Conservation (phyloP, 2,113 vertebrate species). For the Okapia johnstoni region DNA sequence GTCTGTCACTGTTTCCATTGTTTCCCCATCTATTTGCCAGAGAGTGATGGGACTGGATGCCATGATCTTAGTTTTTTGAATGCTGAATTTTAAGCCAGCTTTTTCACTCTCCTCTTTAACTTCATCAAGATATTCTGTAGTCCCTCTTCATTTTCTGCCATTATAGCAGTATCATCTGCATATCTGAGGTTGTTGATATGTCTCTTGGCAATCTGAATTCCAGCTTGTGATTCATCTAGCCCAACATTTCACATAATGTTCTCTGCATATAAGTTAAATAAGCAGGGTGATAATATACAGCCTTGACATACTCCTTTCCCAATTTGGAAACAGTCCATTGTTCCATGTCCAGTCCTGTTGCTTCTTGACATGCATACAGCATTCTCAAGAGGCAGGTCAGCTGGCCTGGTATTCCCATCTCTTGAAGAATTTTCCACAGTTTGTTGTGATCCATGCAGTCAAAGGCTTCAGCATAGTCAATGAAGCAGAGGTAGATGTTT, state of each 20-base stretch:
- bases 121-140: too few relatives aligned
- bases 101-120: too few relatives aligned
- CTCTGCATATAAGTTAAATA: too few relatives aligned
- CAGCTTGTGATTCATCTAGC: not conserved
- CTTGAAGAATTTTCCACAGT: not conserved
- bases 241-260: too few relatives aligned
- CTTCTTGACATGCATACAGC: too few relatives aligned
- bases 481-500: not conserved
- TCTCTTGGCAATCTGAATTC: not conserved
- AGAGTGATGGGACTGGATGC: not conserved
- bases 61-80: not conserved
- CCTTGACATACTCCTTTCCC: too few relatives aligned
- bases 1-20: not conserved
- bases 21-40: not conserved
- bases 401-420: too few relatives aligned
- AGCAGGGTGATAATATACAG: too few relatives aligned
- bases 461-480: not conserved
- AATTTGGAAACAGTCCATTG: too few relatives aligned
- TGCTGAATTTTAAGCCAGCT: too few relatives aligned
- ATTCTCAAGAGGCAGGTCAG: too few relatives aligned
- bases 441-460: not conserved
- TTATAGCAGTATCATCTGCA: not conserved
- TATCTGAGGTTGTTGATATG: not conserved
- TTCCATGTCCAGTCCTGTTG: too few relatives aligned
- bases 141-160: not conserved